A percentile compares a stretch with the other conserved stretches of the same genome.
These are phyloP conservation scores for Porites lobata DNA, from an alignment of 92 coral and sea anemone genomes.

Conservation along the genomic window DNA sequence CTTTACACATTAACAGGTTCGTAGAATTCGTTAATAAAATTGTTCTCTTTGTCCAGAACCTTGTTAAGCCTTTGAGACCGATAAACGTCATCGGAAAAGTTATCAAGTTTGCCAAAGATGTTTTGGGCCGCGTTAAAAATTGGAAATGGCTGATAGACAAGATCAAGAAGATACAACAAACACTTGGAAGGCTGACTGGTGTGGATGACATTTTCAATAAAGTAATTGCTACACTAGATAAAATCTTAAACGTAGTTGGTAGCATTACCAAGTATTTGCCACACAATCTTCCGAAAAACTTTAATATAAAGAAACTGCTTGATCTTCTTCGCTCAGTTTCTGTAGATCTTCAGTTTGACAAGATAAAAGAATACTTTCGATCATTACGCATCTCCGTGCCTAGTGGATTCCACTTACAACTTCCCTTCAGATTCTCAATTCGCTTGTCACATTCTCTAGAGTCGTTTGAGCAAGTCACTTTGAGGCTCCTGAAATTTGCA, in stretches of 20 bases:
- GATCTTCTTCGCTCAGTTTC: conserved; percentile 76
- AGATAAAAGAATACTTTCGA: conserved; percentile 84
- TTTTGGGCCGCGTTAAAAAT: conserved; percentile 63
- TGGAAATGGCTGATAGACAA: conserved; percentile 86
- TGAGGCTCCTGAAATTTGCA: conserved; percentile 77
- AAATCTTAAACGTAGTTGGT: conserved; percentile 77
- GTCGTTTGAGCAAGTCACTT: conserved; percentile 67
- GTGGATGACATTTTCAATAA: conserved; percentile 82
- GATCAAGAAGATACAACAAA: conserved; percentile 76
- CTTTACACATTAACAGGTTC: conserved; percentile 74
- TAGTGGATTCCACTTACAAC: conserved; percentile 76
- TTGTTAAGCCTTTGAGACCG: conserved; percentile 81
- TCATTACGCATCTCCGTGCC: conserved; percentile 74
- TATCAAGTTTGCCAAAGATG: conserved; percentile 79
- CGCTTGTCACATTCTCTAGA: conserved; percentile 84
- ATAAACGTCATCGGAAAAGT: conserved; percentile 80
- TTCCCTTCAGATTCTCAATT: conserved; percentile 85
- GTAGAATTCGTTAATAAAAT: conserved; percentile 83
- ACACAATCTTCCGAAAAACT: conserved; percentile 79
- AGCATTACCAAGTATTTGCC: conserved; percentile 82
- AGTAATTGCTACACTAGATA: conserved; percentile 85
- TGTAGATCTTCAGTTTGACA: conserved; percentile 75
- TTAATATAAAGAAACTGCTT: conserved; percentile 79
- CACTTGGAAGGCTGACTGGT: conserved; percentile 76
- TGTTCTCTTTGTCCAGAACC: conserved; percentile 75